Evolutionary conservation across 2,797 vertebrate species (phyloP).

Genomic region (Tympanoctomys barrerae): DNA sequence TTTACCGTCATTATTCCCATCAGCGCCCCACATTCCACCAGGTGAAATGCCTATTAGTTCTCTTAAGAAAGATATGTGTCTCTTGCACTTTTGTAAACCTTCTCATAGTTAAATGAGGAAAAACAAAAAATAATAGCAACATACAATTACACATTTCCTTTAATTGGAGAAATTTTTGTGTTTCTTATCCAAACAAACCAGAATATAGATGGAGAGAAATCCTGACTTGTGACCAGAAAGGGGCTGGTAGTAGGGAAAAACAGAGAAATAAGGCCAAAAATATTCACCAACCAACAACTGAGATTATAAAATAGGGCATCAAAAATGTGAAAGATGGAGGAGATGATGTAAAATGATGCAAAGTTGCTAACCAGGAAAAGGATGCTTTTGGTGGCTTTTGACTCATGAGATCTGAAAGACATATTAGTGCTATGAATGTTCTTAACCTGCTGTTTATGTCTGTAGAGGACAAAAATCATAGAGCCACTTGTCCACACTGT

Average conservation of each 20-base stretch:
- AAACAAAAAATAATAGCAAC: no score
- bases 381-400: background rate
- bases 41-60: background rate
- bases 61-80: background rate
- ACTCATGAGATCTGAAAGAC: background rate
- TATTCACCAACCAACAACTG: no score
- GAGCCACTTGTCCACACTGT: background rate
- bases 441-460: background rate
- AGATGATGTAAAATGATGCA: background rate
- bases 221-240: no score
- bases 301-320: background rate
- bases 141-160: no score
- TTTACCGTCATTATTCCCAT: background rate
- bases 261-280: background rate
- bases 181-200: no score
- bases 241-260: background rate
- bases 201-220: no score
- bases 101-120: no score
- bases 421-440: background rate
- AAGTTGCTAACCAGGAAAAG: background rate
- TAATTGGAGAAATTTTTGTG: no score
- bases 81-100: background rate
- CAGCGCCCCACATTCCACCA: no score
- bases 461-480: background rate
- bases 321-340: background rate